Evolutionary conservation across 37 sponge, comb jelly and placozoan species (phyloP).

Genomic region (Beroe ovata): DNA sequence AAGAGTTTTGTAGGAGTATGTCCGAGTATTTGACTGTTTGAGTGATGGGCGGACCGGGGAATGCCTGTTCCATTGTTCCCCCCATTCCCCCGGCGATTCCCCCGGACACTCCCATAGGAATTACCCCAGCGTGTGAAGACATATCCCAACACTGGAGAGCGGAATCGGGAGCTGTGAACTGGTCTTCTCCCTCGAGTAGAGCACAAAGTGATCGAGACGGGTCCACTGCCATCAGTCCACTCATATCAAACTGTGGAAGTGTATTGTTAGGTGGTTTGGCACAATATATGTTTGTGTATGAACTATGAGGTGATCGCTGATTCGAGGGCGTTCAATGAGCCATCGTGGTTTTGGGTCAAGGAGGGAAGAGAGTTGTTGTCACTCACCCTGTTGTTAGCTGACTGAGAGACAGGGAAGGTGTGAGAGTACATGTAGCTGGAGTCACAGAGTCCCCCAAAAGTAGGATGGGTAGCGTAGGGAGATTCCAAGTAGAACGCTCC

Average conservation of each 20-base stretch:
- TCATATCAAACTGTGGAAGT: constrained; percentile 1
- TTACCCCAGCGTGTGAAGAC: neutral
- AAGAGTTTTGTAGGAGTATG: neutral
- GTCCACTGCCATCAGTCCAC: constrained; percentile 25
- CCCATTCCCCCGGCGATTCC: neutral
- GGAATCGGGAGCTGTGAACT: neutral
- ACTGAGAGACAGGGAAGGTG: too few species aligned
- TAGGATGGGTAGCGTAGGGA: neutral
- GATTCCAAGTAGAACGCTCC: constrained; percentile 21
- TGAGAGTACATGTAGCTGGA: constrained; percentile 44
- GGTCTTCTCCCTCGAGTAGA: constrained; percentile 3
- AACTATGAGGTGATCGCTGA: too few species aligned
- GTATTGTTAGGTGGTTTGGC: too few species aligned
- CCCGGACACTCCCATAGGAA: neutral
- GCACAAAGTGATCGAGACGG: constrained; percentile 32
- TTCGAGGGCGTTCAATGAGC: too few species aligned
- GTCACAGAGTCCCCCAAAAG: neutral
- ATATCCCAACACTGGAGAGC: neutral
- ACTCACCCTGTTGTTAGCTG: too few species aligned
- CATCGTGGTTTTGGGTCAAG: too few species aligned
- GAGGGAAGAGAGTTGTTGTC: too few species aligned
- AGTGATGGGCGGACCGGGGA: neutral
- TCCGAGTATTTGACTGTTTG: neutral
- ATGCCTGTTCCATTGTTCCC: neutral
- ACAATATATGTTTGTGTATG: too few species aligned